Conservation (phyloP, 2,797 vertebrate genomes). For the Rhinichthys osculus region DNA sequence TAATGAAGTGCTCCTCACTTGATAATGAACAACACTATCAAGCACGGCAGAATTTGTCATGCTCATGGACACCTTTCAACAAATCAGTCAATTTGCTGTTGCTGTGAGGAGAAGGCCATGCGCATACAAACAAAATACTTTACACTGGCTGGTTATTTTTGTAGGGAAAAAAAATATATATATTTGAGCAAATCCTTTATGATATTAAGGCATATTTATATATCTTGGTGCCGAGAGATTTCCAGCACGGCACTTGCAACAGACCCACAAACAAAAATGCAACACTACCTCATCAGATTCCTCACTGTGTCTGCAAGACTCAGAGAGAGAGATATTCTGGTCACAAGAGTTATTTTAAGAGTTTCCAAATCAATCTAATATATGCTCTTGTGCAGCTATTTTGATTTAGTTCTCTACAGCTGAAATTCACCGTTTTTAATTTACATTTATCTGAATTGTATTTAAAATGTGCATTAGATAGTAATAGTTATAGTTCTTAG, state of each 20-base stretch:
- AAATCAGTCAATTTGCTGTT: constrained; percentile 14
- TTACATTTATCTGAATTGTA: background rate
- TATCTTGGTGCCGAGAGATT: constrained; percentile 61
- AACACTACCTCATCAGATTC: constrained; percentile 79
- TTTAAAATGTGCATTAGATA: background rate
- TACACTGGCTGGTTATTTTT: background rate
- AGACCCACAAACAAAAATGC: constrained; percentile 77
- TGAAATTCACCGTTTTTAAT: constrained; percentile 1
- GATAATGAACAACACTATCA: constrained; percentile 13
- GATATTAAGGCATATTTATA: constrained; percentile 13
- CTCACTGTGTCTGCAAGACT: constrained; percentile 71
- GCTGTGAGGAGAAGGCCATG: background rate
- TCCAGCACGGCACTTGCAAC: constrained; percentile 67
- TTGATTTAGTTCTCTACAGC: constrained; percentile 1
- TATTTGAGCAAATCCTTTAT: background rate
- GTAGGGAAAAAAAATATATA: rapidly evolving
- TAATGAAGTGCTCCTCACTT: background rate
- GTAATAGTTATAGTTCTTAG: too few species aligned
- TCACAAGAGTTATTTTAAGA: constrained; percentile 51
- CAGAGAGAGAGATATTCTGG: constrained; percentile 53
- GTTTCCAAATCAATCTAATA: constrained; percentile 31
- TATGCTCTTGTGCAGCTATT: constrained; percentile 28
- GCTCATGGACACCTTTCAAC: constrained; percentile 3
- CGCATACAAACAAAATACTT: background rate
- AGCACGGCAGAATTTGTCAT: background rate